Evolutionary conservation across 2,797 vertebrate genomes (phyloP).

Genomic region (Rhincodon typus): DNA sequence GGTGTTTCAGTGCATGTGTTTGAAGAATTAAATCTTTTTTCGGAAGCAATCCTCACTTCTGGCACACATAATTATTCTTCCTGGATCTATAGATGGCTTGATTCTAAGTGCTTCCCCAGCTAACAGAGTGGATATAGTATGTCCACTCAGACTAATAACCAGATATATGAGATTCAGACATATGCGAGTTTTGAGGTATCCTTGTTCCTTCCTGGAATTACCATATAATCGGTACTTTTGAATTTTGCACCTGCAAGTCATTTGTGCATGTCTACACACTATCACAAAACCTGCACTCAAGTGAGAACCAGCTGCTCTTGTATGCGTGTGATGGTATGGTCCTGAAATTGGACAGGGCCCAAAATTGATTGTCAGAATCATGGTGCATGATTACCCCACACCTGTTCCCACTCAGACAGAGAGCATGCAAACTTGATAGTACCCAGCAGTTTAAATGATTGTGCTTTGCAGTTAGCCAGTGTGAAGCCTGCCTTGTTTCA

Average conservation of each 20-base stretch:
- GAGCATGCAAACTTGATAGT: neutral
- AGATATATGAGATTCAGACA: conserved; percentile 11
- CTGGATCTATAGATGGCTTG: neutral
- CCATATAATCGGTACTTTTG: neutral
- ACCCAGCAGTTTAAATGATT: neutral
- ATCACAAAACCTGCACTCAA: neutral
- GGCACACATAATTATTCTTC: neutral
- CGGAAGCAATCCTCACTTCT: neutral
- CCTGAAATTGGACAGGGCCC: neutral
- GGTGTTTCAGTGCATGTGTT: neutral
- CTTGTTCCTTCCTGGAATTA: neutral
- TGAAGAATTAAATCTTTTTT: neutral
- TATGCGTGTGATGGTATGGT: neutral
- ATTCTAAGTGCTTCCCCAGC: neutral
- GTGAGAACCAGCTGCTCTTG: neutral
- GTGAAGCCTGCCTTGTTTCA: neutral
- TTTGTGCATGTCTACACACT: neutral
- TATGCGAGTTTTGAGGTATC: neutral
- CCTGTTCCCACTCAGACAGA: neutral
- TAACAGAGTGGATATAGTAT: neutral
- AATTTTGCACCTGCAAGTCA: neutral
- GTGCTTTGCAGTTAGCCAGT: neutral
- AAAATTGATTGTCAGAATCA: neutral
- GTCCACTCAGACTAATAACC: neutral
- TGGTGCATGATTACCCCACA: neutral